Evolutionary conservation across 2,888 invertebrate species (phyloP).

Genomic region (Dryadula phaetusa): DNA sequence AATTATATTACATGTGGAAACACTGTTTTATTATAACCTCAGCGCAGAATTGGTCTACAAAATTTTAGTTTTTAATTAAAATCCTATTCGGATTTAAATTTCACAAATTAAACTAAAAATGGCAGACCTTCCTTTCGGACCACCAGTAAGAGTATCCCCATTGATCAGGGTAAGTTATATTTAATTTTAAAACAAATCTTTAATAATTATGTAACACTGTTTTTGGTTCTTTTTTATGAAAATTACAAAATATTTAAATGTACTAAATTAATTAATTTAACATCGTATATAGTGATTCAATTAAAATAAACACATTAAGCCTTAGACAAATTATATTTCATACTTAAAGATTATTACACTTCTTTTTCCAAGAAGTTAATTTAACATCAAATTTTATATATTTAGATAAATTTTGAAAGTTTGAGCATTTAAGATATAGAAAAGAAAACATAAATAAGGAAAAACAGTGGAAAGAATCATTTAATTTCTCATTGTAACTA

Average conservation of each 20-base stretch:
- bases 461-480: too few relatives aligned
- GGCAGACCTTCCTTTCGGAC: slow-evolving; percentile 79
- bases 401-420: too few relatives aligned
- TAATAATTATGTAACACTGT: slow-evolving; percentile 65
- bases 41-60: slow-evolving; percentile 38
- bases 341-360: too few relatives aligned
- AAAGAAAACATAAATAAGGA: too few relatives aligned
- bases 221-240: slow-evolving; percentile 48
- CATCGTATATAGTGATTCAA: too few relatives aligned
- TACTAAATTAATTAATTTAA: neutral
- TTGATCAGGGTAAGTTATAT: slow-evolving; percentile 88
- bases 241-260: slow-evolving; percentile 9
- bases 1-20: slow-evolving; percentile 22
- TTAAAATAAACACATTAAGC: too few relatives aligned
- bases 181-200: slow-evolving; percentile 25
- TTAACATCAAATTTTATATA: too few relatives aligned
- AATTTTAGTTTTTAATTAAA: slow-evolving; percentile 56
- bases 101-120: slow-evolving; percentile 60
- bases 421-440: too few relatives aligned
- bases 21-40: slow-evolving; percentile 55
- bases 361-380: too few relatives aligned
- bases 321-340: too few relatives aligned
- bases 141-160: slow-evolving; percentile 92
- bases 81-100: slow-evolving; percentile 62
- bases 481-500: too few relatives aligned